Base-by-base conservation (phyloP, 2,888 invertebrate species). In the Gnatocerus cornutus region DNA sequence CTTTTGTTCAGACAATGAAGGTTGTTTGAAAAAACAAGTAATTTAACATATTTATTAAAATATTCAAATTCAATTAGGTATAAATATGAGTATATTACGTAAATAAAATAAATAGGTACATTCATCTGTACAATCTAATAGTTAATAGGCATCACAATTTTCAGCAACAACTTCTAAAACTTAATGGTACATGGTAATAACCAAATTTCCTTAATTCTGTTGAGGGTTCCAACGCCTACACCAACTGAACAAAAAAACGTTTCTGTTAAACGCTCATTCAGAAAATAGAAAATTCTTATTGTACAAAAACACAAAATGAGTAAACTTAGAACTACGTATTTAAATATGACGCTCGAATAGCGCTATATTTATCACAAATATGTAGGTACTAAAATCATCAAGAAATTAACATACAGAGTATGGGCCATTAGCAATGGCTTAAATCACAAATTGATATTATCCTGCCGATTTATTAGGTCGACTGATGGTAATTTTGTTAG, bases 401-500 rank as follows among this genome's bases (percentile, higher is more conserved):
- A 45, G 4, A 14, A 48, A 27, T 14, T 16, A 48, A 48, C n/a
- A 37, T 27, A 55, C 12, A 37, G 29, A 10, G 30, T 53, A 21
- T 50, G 50, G 10, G 9, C 13, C n/a, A n/a, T n/a, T n/a, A n/a
- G n/a, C 21, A 10, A 33, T 37, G 37, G 12, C 12, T 29, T 7
- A 21, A 29, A 27, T 3, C 52, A 8, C 27, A 55, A 16, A 8
- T 16, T 13, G 13, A 46, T 8, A 59, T 77, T 80, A 84, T 72
- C 84, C 84, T 29, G 84, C 83, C 14, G 84, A 84, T 78, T 83
- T 83, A 65, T 75, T 81, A 16, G 82, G 83, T 68, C 84, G 74
- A 64, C 74, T 81, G 56, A 89, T 85, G 78, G 89, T 91, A 77
- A 92, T 91, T 77, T 87, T 88, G 80, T 92, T 92, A 3, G 92